These are phyloP conservation scores for Drosophila mimica DNA, from an alignment of 2,888 invertebrate genomes.

Conservation along the genomic window DNA sequence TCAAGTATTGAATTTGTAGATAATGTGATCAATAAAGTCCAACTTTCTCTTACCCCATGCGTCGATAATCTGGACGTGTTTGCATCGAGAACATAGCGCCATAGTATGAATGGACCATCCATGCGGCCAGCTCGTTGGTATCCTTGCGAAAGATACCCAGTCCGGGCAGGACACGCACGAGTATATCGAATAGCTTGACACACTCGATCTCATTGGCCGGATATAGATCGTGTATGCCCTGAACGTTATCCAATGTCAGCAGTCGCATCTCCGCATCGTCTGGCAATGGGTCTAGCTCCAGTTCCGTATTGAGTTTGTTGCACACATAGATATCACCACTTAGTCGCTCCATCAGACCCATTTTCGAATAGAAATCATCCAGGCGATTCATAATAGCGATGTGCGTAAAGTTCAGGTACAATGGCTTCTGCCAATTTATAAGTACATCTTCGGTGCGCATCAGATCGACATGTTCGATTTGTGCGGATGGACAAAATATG, in stretches of 20 bases:
- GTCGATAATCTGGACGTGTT: conserved; percentile 91
- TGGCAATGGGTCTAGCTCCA: conserved; percentile 87
- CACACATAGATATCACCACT: conserved; percentile 93
- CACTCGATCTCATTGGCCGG: conserved; percentile 95
- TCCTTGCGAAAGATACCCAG: conserved; percentile 90
- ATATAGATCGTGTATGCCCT: conserved; percentile 93
- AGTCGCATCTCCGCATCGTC: conserved; percentile 92
- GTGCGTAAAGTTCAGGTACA: conserved; percentile 95
- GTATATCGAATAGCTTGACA: conserved; percentile 92
- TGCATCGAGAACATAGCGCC: conserved; percentile 97
- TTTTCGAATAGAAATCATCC: conserved; percentile 89
- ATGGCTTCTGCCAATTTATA: conserved; percentile 91
- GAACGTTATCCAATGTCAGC: conserved; percentile 91
- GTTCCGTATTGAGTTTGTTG: conserved; percentile 87
- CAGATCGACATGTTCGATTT: conserved; percentile 89
- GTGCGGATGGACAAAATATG: conserved; percentile 92
- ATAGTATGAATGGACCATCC: conserved; percentile 96
- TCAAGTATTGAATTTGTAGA: no score
- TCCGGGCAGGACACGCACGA: conserved; percentile 91
- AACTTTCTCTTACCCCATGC: conserved; percentile 86
- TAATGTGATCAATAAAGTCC: not conserved
- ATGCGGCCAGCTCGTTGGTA: conserved; percentile 91
- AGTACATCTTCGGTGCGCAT: conserved; percentile 91
- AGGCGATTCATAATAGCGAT: conserved; percentile 91
- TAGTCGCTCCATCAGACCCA: conserved; percentile 90